These are phyloP conservation scores for Bucco capensis DNA, from an alignment of 2,113 vertebrate species.

Conservation along the genomic window DNA sequence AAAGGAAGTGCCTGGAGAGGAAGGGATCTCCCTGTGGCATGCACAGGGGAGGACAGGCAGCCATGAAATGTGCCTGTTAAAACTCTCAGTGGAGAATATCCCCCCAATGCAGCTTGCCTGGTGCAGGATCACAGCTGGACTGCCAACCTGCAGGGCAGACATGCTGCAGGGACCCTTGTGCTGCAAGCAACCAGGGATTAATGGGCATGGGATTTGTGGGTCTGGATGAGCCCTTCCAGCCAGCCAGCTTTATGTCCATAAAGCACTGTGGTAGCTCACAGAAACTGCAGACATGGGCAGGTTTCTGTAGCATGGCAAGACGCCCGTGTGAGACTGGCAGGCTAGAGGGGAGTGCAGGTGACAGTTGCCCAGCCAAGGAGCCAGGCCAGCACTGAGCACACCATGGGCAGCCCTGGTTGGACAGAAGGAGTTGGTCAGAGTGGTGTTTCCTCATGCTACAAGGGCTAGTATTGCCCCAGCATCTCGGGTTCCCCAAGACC, in stretches of 20 bases:
- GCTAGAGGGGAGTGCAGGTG: not conserved
- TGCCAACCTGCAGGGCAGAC: accelerated
- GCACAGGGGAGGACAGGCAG: not conserved
- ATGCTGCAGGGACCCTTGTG: accelerated
- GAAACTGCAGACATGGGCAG: not conserved
- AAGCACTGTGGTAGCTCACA: accelerated
- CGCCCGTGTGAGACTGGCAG: accelerated
- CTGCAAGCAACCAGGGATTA: accelerated
- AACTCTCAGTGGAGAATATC: not conserved
- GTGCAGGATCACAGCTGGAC: not conserved
- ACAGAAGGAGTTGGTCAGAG: not conserved
- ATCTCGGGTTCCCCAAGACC: not conserved
- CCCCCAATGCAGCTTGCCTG: not conserved
- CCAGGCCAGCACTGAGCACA: not conserved
- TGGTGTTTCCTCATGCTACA: not conserved
- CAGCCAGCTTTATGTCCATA: accelerated
- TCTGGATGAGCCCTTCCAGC: not conserved
- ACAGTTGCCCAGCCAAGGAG: not conserved
- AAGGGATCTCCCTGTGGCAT: not conserved
- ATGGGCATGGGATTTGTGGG: not conserved
- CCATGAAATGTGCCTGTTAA: not conserved
- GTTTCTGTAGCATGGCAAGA: not conserved
- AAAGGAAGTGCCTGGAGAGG: not conserved
- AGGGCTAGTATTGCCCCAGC: not conserved
- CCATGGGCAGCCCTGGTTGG: not conserved